Conservation (phyloP, 2,113 vertebrate genomes). For the Vulpes vulpes region DNA sequence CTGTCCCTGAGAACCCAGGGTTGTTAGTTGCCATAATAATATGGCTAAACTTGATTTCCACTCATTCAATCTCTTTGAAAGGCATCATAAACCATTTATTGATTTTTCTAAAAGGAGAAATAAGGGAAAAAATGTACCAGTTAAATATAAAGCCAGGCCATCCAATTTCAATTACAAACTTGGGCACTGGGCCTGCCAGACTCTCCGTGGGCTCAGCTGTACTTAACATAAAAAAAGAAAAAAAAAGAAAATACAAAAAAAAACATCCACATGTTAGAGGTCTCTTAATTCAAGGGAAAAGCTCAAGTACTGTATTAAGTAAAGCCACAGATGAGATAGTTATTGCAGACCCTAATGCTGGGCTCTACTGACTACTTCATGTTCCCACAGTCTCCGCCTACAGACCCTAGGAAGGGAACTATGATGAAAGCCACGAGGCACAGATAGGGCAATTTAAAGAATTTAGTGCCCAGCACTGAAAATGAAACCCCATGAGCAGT, state of each 20-base stretch:
- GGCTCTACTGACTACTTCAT: background rate
- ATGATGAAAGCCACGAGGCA: background rate
- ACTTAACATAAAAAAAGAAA: background rate
- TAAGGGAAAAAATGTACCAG: conserved; percentile 10
- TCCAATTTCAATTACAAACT: conserved; percentile 48
- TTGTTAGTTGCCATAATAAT: conserved; percentile 55
- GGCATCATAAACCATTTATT: conserved; percentile 60
- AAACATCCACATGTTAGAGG: background rate
- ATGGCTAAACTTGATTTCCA: conserved; percentile 33
- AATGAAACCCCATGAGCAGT: background rate
- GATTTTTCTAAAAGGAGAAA: conserved; percentile 72
- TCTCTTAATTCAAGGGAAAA: background rate
- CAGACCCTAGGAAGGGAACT: background rate
- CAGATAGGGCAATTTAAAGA: background rate
- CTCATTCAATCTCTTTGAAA: conserved; percentile 59
- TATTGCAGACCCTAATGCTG: no score
- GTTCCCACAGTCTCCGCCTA: background rate
- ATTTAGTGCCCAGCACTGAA: background rate
- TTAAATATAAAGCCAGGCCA: conserved; percentile 15
- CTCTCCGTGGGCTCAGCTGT: background rate
- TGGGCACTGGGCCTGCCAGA: background rate
- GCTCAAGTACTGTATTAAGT: background rate
- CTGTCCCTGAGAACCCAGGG: background rate
- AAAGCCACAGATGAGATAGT: background rate
- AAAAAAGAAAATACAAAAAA: background rate